Evolutionary conservation across 2,888 invertebrate genomes (phyloP).

Genomic region (Vesta saturnalis): DNA sequence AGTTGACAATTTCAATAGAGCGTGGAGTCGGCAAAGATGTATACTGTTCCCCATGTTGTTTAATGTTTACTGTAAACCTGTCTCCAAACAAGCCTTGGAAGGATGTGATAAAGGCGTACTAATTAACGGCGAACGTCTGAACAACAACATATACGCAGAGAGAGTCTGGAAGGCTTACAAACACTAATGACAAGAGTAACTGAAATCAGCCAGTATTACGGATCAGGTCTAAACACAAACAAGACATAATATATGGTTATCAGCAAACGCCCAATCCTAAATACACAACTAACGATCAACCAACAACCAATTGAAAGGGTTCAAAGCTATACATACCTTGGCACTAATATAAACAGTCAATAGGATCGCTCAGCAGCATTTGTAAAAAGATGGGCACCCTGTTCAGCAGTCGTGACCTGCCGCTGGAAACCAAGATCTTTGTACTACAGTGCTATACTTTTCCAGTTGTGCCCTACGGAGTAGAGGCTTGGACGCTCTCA

Average conservation of each 20-base stretch:
- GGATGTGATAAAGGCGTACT: not conserved
- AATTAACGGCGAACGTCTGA: not conserved
- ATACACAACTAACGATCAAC: not conserved
- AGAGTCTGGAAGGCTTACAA: not conserved
- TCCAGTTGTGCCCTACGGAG: not conserved
- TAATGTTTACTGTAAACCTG: conserved; percentile 3
- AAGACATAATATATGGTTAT: conserved; percentile 8
- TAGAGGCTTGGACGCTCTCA: too few species aligned
- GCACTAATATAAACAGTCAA: not conserved
- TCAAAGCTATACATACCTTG: not conserved
- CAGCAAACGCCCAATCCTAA: not conserved
- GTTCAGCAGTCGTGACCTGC: not conserved
- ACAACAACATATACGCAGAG: not conserved
- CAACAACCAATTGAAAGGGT: conserved; percentile 8
- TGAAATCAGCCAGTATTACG: not conserved
- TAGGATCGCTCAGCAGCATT: not conserved
- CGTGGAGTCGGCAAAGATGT: not conserved
- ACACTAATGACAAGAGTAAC: not conserved
- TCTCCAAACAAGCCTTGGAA: conserved; percentile 1
- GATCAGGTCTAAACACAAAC: not conserved
- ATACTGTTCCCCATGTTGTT: not conserved
- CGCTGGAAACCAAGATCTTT: not conserved
- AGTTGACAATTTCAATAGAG: too few species aligned
- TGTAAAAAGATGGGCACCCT: not conserved
- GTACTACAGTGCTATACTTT: not conserved